Conservation (phyloP, 2,888 invertebrate genomes). For the Caenorhabditis sinica region DNA sequence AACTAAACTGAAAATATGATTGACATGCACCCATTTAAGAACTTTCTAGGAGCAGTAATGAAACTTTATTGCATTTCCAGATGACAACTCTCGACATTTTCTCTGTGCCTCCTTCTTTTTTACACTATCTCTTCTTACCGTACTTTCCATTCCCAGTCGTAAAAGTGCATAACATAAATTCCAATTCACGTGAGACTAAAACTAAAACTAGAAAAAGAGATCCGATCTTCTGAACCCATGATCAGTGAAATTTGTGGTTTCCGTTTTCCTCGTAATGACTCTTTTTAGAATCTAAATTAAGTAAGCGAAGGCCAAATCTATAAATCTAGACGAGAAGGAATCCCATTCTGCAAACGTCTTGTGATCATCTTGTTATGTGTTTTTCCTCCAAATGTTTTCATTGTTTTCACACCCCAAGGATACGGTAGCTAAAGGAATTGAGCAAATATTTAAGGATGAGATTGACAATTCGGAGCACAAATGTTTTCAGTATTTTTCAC, state of each 20-base stretch:
- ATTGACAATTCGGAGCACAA: constrained; percentile 13
- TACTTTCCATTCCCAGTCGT: not conserved
- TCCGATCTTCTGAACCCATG: constrained; percentile 35
- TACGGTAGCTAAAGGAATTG: constrained; percentile 16
- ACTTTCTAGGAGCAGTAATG: not conserved
- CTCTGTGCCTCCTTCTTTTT: not conserved
- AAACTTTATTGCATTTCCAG: not conserved
- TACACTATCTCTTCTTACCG: not conserved
- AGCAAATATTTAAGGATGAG: constrained; percentile 29
- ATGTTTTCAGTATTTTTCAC: constrained; percentile 2
- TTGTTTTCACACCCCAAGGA: constrained; percentile 19
- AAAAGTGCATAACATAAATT: constrained; percentile 8
- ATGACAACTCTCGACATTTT: not conserved
- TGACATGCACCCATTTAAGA: not conserved
- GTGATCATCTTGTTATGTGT: constrained; percentile 32
- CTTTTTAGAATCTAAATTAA: constrained; percentile 25
- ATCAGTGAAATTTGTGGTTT: constrained; percentile 40
- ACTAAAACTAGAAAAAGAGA: constrained; percentile 7
- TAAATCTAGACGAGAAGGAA: constrained; percentile 30
- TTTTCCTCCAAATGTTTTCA: not conserved
- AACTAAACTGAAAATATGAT: not conserved
- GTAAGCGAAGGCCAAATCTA: constrained; percentile 52
- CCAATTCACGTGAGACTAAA: constrained; percentile 30
- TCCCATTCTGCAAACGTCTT: constrained; percentile 21
- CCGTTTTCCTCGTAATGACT: constrained; percentile 20